Conservation (phyloP, 2,888 invertebrate genomes). For the Yponomeuta evonymella region DNA sequence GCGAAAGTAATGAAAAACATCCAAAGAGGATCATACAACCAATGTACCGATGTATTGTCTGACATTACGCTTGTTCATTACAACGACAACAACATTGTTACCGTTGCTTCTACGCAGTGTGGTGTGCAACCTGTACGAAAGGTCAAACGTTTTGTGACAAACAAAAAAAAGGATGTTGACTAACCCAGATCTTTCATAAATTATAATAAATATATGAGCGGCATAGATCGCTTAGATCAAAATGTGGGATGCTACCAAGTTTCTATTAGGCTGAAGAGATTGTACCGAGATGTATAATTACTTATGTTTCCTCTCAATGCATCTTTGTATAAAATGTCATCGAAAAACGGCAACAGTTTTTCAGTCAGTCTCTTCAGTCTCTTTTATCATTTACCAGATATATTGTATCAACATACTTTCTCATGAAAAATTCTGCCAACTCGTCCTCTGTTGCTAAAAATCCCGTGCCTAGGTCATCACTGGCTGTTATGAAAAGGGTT, state of each 20-base stretch:
- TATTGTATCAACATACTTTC: too few relatives aligned
- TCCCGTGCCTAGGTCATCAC: too few relatives aligned
- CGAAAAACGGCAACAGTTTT: too few relatives aligned
- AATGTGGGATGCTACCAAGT: too few relatives aligned
- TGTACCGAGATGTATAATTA: too few relatives aligned
- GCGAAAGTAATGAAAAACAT: conserved; percentile 12
- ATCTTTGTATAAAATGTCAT: conserved; percentile 13
- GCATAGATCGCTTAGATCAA: too few relatives aligned
- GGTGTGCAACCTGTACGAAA: conserved; percentile 19
- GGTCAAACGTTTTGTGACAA: conserved; percentile 21
- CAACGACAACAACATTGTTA: conserved; percentile 14
- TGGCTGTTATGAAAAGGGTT: too few relatives aligned
- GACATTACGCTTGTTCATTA: conserved; percentile 15
- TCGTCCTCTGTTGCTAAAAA: too few relatives aligned
- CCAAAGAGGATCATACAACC: conserved; percentile 11
- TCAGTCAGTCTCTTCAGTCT: too few relatives aligned
- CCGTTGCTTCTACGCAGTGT: conserved; percentile 8
- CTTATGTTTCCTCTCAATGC: conserved; percentile 24
- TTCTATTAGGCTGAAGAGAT: neutral
- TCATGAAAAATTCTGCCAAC: too few relatives aligned
- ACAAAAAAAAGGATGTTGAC: conserved; percentile 15
- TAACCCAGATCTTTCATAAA: conserved; percentile 10
- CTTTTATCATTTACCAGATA: too few relatives aligned
- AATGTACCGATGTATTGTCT: conserved; percentile 16
- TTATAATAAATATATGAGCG: neutral